phyloP scores from a whole-genome alignment of 2,113 vertebrate genomes.

The Oryzias celebensis region DNA sequence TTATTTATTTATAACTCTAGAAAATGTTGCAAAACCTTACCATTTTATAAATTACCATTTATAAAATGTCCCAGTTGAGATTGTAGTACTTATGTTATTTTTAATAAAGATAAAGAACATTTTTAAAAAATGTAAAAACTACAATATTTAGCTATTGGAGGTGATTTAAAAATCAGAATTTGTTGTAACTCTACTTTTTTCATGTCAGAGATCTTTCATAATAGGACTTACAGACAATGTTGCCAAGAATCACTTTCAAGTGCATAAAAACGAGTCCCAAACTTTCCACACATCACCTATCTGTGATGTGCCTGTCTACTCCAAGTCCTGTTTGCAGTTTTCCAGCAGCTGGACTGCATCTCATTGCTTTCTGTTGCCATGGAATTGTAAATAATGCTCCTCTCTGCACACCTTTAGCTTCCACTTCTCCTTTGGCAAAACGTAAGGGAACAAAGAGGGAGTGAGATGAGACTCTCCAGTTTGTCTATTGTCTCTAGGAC shows the following conservation, averaged over 20 bases:
- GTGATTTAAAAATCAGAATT: background rate
- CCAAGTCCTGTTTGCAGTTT: constrained; percentile 62
- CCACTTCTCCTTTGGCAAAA: constrained; percentile 38
- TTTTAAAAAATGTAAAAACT: too few species aligned
- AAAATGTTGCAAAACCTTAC: too few species aligned
- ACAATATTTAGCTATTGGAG: too few species aligned
- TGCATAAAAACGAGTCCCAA: constrained; percentile 44
- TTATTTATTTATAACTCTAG: too few species aligned
- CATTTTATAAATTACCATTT: too few species aligned
- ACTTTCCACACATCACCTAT: constrained; percentile 53
- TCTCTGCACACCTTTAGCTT: constrained; percentile 56
- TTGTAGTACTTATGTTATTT: too few species aligned
- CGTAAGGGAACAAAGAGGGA: background rate
- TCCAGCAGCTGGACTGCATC: constrained; percentile 53
- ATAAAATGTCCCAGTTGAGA: too few species aligned
- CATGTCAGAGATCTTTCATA: constrained; percentile 2
- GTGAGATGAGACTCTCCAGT: constrained; percentile 18
- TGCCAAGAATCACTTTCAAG: constrained; percentile 29
- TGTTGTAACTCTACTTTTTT: constrained; percentile 4
- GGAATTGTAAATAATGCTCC: constrained; percentile 53
- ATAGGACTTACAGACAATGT: constrained; percentile 8
- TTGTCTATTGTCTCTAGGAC: constrained; percentile 26
- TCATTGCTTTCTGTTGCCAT: constrained; percentile 68
- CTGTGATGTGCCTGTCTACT: constrained; percentile 64
- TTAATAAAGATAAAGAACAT: too few species aligned